These are phyloP conservation scores for Ibycter americanus DNA, from an alignment of 2,797 vertebrate genomes.

Conservation along the genomic window DNA sequence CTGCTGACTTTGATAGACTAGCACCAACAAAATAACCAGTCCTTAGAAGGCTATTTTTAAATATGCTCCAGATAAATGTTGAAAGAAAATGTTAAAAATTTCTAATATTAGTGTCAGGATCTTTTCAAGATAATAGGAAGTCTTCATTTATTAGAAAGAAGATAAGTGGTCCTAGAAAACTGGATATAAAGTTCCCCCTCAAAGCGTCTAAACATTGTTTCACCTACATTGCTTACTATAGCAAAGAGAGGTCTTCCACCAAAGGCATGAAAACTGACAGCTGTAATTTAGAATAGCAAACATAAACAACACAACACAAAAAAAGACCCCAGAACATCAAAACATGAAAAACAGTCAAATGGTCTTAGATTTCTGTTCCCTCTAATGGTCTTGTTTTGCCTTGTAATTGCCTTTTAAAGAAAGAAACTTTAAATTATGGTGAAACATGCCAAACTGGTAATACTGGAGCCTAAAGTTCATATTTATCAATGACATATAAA, in stretches of 20 bases:
- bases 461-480: background rate
- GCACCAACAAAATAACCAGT: background rate
- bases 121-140: background rate
- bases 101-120: background rate
- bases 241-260: background rate
- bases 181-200: background rate
- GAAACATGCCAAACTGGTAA: background rate
- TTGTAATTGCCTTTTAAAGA: no score
- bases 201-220: background rate
- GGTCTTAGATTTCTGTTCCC: background rate
- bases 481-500: background rate
- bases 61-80: background rate
- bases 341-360: background rate
- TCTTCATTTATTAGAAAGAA: background rate
- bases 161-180: background rate
- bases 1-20: background rate
- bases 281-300: background rate
- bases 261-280: background rate
- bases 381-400: background rate
- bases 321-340: background rate
- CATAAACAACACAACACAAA: background rate
- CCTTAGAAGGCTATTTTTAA: background rate
- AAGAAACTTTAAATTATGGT: background rate
- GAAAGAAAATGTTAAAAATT: background rate
- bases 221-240: background rate